Conservation (phyloP, 2,113 vertebrate species). For the Notothenia rossii region DNA sequence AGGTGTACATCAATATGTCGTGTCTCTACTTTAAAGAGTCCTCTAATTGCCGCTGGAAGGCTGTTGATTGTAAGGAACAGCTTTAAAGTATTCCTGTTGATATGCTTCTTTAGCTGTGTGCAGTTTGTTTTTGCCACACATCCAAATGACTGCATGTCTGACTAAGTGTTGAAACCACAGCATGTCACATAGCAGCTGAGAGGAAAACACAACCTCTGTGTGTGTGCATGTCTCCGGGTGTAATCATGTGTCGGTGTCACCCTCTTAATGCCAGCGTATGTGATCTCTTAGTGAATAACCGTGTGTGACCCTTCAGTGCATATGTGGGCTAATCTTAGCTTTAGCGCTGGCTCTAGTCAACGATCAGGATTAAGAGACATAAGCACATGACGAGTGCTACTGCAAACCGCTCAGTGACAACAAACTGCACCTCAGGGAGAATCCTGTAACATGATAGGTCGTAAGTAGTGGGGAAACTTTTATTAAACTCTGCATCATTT, state of each 20-base stretch:
- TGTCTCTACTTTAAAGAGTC: too few relatives aligned
- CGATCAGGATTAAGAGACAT: conserved; percentile 74
- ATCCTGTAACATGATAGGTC: neutral
- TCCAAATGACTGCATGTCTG: neutral
- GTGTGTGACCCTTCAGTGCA: conserved; percentile 40
- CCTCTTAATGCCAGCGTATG: conserved; percentile 42
- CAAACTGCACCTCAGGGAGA: neutral
- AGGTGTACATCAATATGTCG: too few relatives aligned
- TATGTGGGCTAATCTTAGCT: conserved; percentile 84
- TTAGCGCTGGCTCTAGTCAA: conserved; percentile 61
- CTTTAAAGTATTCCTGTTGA: neutral
- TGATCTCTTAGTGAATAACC: conserved; percentile 41
- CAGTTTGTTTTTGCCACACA: neutral
- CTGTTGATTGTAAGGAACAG: too few relatives aligned
- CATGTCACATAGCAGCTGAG: neutral
- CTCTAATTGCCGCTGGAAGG: too few relatives aligned
- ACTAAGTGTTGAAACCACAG: neutral
- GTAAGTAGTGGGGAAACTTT: neutral
- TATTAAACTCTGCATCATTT: neutral
- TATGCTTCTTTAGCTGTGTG: neutral
- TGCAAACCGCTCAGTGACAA: conserved; percentile 31
- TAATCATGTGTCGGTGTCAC: conserved; percentile 39
- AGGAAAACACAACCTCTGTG: conserved; percentile 2
- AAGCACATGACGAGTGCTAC: conserved; percentile 59
- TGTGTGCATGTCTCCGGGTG: conserved; percentile 18